Evolutionary conservation across 1,140 invertebrate species (phyloP).

Genomic region (Dreissena rostriformis): DNA sequence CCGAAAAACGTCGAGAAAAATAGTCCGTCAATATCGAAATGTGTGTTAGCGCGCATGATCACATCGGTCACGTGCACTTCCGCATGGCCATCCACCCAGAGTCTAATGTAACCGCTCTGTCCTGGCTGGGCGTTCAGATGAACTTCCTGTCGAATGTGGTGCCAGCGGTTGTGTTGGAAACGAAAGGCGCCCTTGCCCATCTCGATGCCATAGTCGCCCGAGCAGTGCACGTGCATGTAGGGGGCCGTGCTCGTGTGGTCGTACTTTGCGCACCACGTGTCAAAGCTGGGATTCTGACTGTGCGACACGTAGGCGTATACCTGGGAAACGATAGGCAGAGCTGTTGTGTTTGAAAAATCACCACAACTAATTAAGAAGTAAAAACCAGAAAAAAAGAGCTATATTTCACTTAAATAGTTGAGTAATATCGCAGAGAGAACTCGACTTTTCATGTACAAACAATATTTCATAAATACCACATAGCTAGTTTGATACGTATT

Average conservation of each 20-base stretch:
- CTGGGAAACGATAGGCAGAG: background rate
- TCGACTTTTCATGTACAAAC: background rate
- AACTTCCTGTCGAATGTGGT: constrained; percentile 59
- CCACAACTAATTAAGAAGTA: background rate
- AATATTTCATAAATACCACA: background rate
- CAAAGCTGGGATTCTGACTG: constrained; percentile 35
- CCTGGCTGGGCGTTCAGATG: constrained; percentile 55
- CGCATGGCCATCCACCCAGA: constrained; percentile 53
- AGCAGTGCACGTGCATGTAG: constrained; percentile 57
- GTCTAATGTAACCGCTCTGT: constrained; percentile 54
- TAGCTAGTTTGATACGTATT: background rate
- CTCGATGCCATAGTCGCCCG: constrained; percentile 40
- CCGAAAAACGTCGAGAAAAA: constrained; percentile 74
- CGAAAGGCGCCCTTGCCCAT: constrained; percentile 46
- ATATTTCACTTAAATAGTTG: background rate
- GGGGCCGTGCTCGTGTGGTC: constrained; percentile 48
- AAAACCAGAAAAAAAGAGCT: background rate
- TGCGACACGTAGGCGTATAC: constrained; percentile 64
- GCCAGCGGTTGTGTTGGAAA: constrained; percentile 55
- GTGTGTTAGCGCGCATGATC: constrained; percentile 45
- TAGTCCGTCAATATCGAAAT: constrained; percentile 63
- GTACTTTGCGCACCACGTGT: constrained; percentile 39
- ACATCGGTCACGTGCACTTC: constrained; percentile 31
- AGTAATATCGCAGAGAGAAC: background rate
- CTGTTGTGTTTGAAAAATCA: background rate